Evolutionary conservation across 2,888 invertebrate genomes (phyloP).

Genomic region (Hermaeophaga mercurialis): DNA sequence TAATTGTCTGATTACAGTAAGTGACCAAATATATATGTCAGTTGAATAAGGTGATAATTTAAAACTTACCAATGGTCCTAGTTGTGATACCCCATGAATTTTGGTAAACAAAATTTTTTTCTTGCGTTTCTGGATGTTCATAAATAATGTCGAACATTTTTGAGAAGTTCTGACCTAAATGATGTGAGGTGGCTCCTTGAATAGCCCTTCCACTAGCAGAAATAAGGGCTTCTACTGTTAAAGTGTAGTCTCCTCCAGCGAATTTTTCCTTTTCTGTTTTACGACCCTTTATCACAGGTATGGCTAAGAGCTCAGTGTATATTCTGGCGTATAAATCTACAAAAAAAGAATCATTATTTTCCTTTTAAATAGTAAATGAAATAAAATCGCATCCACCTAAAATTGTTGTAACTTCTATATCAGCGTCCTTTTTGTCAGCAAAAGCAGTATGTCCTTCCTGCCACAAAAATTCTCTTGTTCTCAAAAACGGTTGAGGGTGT

Average conservation of each 20-base stretch:
- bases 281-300: conserved; percentile 93
- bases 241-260: conserved; percentile 96
- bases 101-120: conserved; percentile 89
- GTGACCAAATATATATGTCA: too few species aligned
- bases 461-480: conserved; percentile 99
- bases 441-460: conserved; percentile 99
- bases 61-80: conserved; percentile 79
- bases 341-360: background rate
- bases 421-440: conserved; percentile 82
- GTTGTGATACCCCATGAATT: conserved; percentile 99
- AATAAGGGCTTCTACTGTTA: conserved; percentile 95
- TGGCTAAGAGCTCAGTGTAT: conserved; percentile 88
- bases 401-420: conserved; percentile 82
- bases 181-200: conserved; percentile 97
- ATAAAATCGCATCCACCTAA: conserved; percentile 59
- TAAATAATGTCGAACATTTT: conserved; percentile 98
- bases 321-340: conserved; percentile 85
- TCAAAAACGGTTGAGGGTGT: conserved; percentile 97
- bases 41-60: too few species aligned
- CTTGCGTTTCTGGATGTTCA: conserved; percentile 90
- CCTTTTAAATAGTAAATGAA: background rate
- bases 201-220: conserved; percentile 93
- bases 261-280: conserved; percentile 99
- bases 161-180: conserved; percentile 98
- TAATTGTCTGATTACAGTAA: background rate